phyloP scores from a whole-genome alignment of 2,888 invertebrate genomes.

The Microctonus aethiopoides region DNA sequence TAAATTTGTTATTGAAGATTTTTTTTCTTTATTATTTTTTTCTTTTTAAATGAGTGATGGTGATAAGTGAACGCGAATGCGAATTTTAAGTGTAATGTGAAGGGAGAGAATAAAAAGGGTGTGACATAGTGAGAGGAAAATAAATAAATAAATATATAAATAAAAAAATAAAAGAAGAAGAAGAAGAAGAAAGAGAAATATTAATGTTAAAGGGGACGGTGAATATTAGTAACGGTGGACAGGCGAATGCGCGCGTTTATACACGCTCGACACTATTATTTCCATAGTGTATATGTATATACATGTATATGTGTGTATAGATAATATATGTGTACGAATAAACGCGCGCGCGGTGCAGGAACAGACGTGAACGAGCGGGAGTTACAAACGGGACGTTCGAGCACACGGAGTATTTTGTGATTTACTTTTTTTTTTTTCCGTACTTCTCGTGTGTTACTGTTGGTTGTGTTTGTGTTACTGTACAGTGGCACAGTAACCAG shows the following conservation, averaged over 20 bases:
- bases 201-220: neutral
- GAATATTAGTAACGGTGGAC: slow-evolving; percentile 28
- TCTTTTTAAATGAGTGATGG: neutral
- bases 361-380: slow-evolving; percentile 45
- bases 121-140: neutral
- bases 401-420: slow-evolving; percentile 24
- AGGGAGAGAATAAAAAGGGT: neutral
- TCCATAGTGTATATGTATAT: neutral
- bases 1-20: too few relatives aligned
- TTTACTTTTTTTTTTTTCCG: neutral
- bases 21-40: neutral
- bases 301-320: neutral
- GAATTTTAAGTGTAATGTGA: neutral
- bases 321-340: neutral
- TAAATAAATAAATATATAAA: neutral
- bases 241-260: neutral
- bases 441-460: too few relatives aligned
- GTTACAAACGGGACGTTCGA: slow-evolving; percentile 46
- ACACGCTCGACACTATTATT: neutral
- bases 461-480: too few relatives aligned
- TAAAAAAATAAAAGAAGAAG: too few relatives aligned
- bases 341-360: slow-evolving; percentile 8
- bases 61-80: neutral
- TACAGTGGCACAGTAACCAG: too few relatives aligned
- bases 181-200: slow-evolving; percentile 21